Evolutionary conservation across 2,888 invertebrate species (phyloP), one percentile per base, ranked within the genome.

Genomic region (Calameuta filiformis): DNA sequence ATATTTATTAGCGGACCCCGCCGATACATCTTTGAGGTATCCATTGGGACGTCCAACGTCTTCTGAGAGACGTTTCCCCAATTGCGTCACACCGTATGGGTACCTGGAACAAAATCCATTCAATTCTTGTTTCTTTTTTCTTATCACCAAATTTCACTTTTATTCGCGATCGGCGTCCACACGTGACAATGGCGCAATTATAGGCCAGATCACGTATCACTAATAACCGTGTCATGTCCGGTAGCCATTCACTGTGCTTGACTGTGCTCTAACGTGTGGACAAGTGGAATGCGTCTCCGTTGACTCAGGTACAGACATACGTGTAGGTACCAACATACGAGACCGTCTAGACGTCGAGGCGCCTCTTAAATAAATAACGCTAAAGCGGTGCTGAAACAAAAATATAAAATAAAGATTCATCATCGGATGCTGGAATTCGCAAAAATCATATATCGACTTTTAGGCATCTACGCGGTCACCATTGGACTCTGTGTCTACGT

Each of bases 1-100:
- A 85, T 85, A 85, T 85, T 84, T 83, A 85, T 85, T 82, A 83
- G 82, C 77, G 78, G 4, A 40, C 15, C 40, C 40, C 4, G 40
- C 40, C 40, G 40, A 40, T 40, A 40, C 40, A 6, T 15, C 40
- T 40, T 40, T 40, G 76, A 76, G 73, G 33, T 73, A 79, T 56
- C 79, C 73, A 37, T 69, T 40, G 75, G 75, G 75, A 75, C 75
- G 79, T 83, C 76, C 77, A 79, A 83, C 82, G 83, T 84, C 84
- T 83, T 82, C 76, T 78, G 82, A 81, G 84, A 82, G 82, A 83
- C 82, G 81, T 82, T 78, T 80, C 78, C 78, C 37, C 77, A 80
- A 75, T 77, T 15, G 76, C 74, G 79, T 74, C 74, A 77, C 68
- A 76, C 73, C 35, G 75, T 76, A 12, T 4, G 12, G 12, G 12